Base-by-base conservation (phyloP, 2,888 invertebrate genomes). In the Cacoxenus indagator region DNA sequence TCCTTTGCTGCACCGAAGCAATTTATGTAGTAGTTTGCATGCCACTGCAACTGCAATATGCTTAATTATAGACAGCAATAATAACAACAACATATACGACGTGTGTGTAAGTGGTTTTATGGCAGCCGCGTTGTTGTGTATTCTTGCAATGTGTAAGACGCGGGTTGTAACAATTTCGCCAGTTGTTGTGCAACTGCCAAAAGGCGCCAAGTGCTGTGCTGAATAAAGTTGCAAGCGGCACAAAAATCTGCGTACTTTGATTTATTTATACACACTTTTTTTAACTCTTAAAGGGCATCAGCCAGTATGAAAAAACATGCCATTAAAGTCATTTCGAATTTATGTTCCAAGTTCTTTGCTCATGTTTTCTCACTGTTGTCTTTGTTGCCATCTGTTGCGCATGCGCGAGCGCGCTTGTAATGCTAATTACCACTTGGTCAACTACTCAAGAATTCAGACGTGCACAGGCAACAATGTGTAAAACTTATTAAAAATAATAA, bases 201-300 rank as follows among this genome's bases (percentile, higher is more conserved):
- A 55, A 55, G 19, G 55, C 55, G 55, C 55, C 55, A 55, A 55
- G 27, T 19, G 48, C 4, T 24, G 55, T n/a, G n/a, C n/a, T n/a
- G 11, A 55, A 27, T 1, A 19, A 55, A 26, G 55, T 27, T 27
- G 27, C 26, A 55, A 55, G 55, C 3, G 11, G 19, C 17, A 51
- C 51, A 51, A 51, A 51, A 51, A 19, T 48, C 4, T n/a, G 19
- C 17, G 14, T 48, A 17, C 17, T 17, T 73, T 84, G 84, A 80
- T 80, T 80, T 80, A 84, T 84, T 78, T 76, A 82, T 81, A 81
- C 79, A 75, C 70, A 77, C 81, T 78, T 84, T 82, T 71, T 73
- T 54, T 3, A 17, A 5, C 11, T 14, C 73, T 74, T 70, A 71
- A 68, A 73, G 69, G 24, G 43, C 17, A 27, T 17, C 43, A 27